These are phyloP conservation scores for Synanthedon andrenaeformis DNA, from an alignment of 2,888 invertebrate genomes.

Conservation along the genomic window DNA sequence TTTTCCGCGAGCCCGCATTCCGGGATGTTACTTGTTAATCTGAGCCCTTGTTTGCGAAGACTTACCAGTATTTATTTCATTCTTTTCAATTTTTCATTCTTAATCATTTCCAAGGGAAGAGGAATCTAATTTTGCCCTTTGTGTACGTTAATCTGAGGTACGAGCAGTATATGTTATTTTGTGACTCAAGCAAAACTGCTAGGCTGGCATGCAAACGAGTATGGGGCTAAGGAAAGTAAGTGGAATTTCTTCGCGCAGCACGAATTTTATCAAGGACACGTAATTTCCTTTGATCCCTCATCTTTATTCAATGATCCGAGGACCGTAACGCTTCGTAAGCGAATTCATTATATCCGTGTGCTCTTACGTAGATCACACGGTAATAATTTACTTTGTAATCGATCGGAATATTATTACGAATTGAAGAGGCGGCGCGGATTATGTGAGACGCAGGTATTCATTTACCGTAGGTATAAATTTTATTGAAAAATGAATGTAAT, in stretches of 20 bases:
- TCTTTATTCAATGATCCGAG: slow-evolving; percentile 66
- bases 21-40: slow-evolving; percentile 48
- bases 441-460: no score
- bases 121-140: not conserved
- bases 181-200: slow-evolving; percentile 13
- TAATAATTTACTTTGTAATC: slow-evolving; percentile 19
- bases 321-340: slow-evolving; percentile 59
- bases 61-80: slow-evolving; percentile 24
- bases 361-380: slow-evolving; percentile 30
- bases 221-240: slow-evolving; percentile 28
- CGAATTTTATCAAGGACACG: slow-evolving; percentile 57
- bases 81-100: slow-evolving; percentile 13
- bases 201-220: slow-evolving; percentile 41
- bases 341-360: slow-evolving; percentile 58
- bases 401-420: slow-evolving; percentile 10
- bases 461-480: no score
- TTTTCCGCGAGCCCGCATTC: slow-evolving; percentile 43
- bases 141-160: not conserved
- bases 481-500: no score
- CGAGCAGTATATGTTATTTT: not conserved
- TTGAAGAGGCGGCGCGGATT: not conserved
- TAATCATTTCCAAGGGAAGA: not conserved
- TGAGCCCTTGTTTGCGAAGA: slow-evolving; percentile 32
- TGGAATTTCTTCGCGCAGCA: slow-evolving; percentile 51
- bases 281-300: slow-evolving; percentile 67